Base-by-base conservation (phyloP, 1,140 invertebrate genomes). In the Linepithema humile region DNA sequence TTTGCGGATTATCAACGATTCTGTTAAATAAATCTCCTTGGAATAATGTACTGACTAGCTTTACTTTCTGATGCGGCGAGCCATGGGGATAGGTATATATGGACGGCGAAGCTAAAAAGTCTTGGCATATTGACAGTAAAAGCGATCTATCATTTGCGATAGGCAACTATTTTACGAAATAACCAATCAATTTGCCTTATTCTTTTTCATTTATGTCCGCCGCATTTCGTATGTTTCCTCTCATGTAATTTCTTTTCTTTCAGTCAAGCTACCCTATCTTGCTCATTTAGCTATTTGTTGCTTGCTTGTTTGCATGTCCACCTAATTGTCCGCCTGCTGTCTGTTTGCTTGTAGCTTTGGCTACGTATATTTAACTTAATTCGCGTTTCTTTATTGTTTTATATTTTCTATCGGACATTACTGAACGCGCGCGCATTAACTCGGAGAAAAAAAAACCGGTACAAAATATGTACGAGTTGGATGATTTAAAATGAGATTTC, bases 271-370 rank as follows among this genome's bases (percentile, higher is more conserved):
- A 64, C 15, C 40, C 20, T 7, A 7, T n/a, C 50, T 32, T 55
- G 35, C 35, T 40, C 35, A 29, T 29, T 20, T 40, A 35, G 12
- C n/a, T 67, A 67, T 23, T 70, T 10, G 64, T 70, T 55, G 35
- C 23, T 70, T 80, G 75, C 23, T 69, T 17, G 75, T 70, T 57
- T 69, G 64, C 75, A 78, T 80, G 74, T 29, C 62, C 20, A 40
- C 20, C 43, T 53, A 29, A 67, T 77, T 67, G 75, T 55, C 48
- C 75, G 75, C 64, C 48, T 80, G 59, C 20, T 77, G 43, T 43
- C 43, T 53, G 75, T 64, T 70, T 80, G 75, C 65, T 70, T 80
- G 35, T 70, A 55, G 75, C 75, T 80, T 70, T 80, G 3, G 20
- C 23, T 45, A 69, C 64, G 75, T 67, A n/a, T n/a, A 45, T 55